Evolutionary conservation across 2,797 vertebrate genomes (phyloP), one percentile per base, ranked within the genome.

Genomic region (Arrhamphus sclerolepis): DNA sequence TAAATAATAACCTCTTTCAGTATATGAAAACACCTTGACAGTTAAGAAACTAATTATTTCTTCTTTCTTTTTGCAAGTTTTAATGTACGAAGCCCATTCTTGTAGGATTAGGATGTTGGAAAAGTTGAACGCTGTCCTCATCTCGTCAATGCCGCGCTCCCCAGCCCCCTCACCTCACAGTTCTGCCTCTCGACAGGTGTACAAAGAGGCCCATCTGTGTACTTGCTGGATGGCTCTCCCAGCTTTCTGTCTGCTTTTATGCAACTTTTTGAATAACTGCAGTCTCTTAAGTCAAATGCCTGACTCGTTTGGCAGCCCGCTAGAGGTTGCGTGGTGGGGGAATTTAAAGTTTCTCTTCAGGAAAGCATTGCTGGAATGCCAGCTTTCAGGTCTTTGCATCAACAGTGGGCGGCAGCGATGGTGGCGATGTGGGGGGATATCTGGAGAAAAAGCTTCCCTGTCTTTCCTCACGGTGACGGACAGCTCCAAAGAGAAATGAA

Each of bases 341-440:
- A 86, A 83, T 82, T 82, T 85, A 62, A 55, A 62, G 66, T 72
- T 77, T 87, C 46, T 87, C 81, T 78, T 81, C 79, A 90, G 87
- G 77, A 81, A 84, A 87, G 87, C 90, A 86, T 89, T 83, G 85
- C 80, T 91, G 90, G 87, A 91, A 92, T 92, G 87, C 88, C 84
- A 88, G 72, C 70, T 66, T 83, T 90, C 65, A 76, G 66, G 78
- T 72, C 80, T 88, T 75, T 85, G 82, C 83, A 87, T 85, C 82
- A 87, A 82, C 80, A 78, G 80, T 69, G 70, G 80, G 75, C 20
- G 73, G 74, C 43, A 75, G 68, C 43, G 64, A 56, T 17, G 44
- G 75, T 64, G 76, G 49, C 28, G 54, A 46, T 70, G 61, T 50
- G 57, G 63, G 73, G n/a, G 70, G 60, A 39, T 63, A 75, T 82